phyloP scores from a whole-genome alignment of 2,113 vertebrate species.

The Tragelaphus buxtoni region DNA sequence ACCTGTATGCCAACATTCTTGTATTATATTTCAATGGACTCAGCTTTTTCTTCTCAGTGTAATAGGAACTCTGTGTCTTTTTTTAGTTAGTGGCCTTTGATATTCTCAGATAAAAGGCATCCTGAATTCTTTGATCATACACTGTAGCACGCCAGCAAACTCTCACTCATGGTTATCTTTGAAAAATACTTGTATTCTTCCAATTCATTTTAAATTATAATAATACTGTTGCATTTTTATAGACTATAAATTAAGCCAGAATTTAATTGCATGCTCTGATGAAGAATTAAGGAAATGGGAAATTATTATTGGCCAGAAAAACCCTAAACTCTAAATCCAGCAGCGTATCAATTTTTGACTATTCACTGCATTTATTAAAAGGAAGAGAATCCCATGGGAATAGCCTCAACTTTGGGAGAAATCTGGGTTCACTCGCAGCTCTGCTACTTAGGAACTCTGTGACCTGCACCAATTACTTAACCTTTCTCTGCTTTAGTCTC shows the following conservation, averaged over 20 bases:
- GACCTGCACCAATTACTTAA: not conserved
- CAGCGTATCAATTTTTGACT: not conserved
- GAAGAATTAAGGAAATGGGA: not conserved
- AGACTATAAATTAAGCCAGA: not conserved
- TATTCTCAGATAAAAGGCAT: constrained; percentile 63
- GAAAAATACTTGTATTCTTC: not conserved
- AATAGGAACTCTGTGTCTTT: constrained; percentile 60
- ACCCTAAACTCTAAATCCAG: not conserved
- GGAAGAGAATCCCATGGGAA: not conserved
- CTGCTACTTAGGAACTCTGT: not conserved
- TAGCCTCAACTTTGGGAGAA: not conserved
- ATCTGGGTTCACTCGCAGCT: not conserved
- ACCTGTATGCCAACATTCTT: constrained; percentile 69
- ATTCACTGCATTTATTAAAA: not conserved
- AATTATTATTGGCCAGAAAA: not conserved
- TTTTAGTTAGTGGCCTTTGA: constrained; percentile 66
- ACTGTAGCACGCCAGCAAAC: not conserved
- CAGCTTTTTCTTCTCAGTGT: constrained; percentile 57
- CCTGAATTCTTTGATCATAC: constrained; percentile 57
- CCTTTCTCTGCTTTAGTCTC: not conserved
- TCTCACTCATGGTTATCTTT: constrained; percentile 14
- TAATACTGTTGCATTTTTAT: not conserved
- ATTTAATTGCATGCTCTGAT: not conserved
- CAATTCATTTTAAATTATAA: constrained; percentile 29
- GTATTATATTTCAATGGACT: constrained; percentile 58